A percentile compares a stretch with the other conserved stretches of the same genome.
Evolutionary conservation across 2,113 vertebrate genomes (phyloP).

Genomic region (Paralichthys olivaceus): DNA sequence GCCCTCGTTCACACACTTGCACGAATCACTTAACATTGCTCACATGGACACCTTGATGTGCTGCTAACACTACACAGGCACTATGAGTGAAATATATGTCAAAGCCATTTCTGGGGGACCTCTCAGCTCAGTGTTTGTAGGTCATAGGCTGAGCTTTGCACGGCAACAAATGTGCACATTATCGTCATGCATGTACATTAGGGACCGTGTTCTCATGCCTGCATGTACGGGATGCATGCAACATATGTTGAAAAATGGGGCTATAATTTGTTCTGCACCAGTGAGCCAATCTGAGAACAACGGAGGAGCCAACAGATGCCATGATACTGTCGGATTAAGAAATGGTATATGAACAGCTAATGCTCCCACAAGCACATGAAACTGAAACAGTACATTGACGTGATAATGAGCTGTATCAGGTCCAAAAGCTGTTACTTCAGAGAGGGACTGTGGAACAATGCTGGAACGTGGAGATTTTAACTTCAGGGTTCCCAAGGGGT

Average conservation of each 20-base stretch:
- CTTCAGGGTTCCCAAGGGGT: no score
- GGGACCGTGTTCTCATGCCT: neutral
- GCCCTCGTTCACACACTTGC: slow-evolving; percentile 12
- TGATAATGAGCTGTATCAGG: neutral
- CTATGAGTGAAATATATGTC: neutral
- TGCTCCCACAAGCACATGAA: slow-evolving; percentile 17
- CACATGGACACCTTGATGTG: slow-evolving; percentile 35
- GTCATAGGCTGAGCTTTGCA: slow-evolving; percentile 5
- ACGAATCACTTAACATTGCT: slow-evolving; percentile 64
- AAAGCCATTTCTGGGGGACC: neutral
- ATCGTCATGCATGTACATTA: slow-evolving; percentile 11
- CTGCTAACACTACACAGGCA: slow-evolving; percentile 13
- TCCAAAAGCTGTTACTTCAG: neutral
- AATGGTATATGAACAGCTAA: slow-evolving; percentile 2
- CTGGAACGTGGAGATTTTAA: neutral
- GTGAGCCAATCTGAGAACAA: slow-evolving; percentile 30
- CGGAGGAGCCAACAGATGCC: slow-evolving; percentile 32
- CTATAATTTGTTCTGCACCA: slow-evolving; percentile 51
- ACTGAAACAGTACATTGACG: neutral
- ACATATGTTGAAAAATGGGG: slow-evolving; percentile 57
- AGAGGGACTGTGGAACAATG: neutral
- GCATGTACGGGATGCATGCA: slow-evolving; percentile 9
- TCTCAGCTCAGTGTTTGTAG: neutral
- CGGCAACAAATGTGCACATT: slow-evolving; percentile 24
- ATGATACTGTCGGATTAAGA: slow-evolving; percentile 40